Conservation (phyloP, 1,140 invertebrate species). For the fruit fly (Drosophila melanogaster) region Release_6_plus_ISO1_MT NT_033779.5:19701501-19702000, state of each 20-base stretch:
- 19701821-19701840: conserved; percentile 94
- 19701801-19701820: conserved; percentile 95
- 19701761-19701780: conserved; percentile 94
- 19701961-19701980: conserved; percentile 97
- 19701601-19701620: conserved; percentile 98
- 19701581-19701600: conserved; percentile 95
- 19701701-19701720: neutral
- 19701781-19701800: conserved; percentile 96
- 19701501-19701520: conserved; percentile 28
- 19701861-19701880: conserved; percentile 95
- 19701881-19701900: conserved; percentile 94
- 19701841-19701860: conserved; percentile 97
- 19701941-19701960: conserved; percentile 99
- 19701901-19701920: conserved; percentile 96
- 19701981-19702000: conserved; percentile 94
- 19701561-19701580: conserved; percentile 93
- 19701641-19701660: conserved; percentile 94
- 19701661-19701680: conserved; percentile 95
- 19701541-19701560: conserved; percentile 93
- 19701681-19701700: neutral
- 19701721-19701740: neutral
- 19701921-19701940: conserved; percentile 94
- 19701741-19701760: conserved; percentile 88
- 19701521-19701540: conserved; percentile 92
- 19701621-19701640: conserved; percentile 96